Conservation (phyloP, 2,113 vertebrate genomes). For the Cepphus grylle region DNA sequence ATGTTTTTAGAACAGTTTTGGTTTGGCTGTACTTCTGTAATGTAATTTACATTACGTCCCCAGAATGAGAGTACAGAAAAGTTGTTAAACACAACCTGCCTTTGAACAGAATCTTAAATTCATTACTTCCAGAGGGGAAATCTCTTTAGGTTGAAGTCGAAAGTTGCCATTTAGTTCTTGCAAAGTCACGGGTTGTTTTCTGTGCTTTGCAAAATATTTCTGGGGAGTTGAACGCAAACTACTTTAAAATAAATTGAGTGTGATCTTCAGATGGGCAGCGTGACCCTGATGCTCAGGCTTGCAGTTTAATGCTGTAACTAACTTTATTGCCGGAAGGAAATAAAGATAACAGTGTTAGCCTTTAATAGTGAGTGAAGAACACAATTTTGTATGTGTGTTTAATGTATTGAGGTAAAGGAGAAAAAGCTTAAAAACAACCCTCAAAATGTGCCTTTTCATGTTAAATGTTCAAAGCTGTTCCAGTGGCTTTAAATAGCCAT, state of each 20-base stretch:
- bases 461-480: background rate
- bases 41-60: background rate
- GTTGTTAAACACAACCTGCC: background rate
- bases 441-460: background rate
- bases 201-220: background rate
- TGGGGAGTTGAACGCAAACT: background rate
- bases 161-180: background rate
- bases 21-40: background rate
- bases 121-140: background rate
- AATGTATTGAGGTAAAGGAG: background rate
- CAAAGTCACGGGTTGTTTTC: background rate
- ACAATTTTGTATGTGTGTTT: background rate
- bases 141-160: background rate
- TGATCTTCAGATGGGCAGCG: background rate
- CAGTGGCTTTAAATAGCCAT: background rate
- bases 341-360: background rate
- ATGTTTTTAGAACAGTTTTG: background rate
- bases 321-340: background rate
- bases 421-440: background rate
- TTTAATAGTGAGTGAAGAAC: background rate
- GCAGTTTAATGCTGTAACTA: background rate
- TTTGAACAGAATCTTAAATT: background rate
- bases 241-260: background rate
- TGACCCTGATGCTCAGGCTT: background rate
- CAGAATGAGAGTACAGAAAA: rapidly evolving